Evolutionary conservation across 2,797 vertebrate genomes (phyloP).

Genomic region (Enteromius thamalakanensis): DNA sequence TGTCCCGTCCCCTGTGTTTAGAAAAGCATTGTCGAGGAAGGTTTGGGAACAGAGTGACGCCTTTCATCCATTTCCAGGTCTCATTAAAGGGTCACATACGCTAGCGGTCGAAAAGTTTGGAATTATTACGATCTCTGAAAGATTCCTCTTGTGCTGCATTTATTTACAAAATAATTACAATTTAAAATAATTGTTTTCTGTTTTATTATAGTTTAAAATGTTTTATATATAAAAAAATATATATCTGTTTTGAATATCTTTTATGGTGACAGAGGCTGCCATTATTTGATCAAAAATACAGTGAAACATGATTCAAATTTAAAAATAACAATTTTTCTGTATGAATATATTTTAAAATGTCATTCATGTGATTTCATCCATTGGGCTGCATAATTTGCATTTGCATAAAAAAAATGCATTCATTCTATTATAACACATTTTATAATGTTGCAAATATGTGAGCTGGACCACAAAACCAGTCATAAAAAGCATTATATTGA

Average conservation of each 20-base stretch:
- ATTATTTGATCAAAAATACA: neutral
- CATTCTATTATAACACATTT: too few species aligned
- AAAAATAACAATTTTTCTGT: neutral
- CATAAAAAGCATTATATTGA: too few species aligned
- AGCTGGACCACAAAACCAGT: too few species aligned
- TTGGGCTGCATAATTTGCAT: neutral
- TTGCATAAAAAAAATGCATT: too few species aligned
- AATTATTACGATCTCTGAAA: neutral
- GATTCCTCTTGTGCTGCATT: neutral
- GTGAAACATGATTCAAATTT: neutral
- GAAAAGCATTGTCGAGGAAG: constrained; percentile 35
- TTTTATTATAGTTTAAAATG: neutral
- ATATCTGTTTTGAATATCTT: neutral
- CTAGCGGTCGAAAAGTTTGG: neutral
- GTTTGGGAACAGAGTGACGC: constrained; percentile 38
- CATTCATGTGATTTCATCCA: neutral
- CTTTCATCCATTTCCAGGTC: constrained; percentile 50
- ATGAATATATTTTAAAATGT: neutral
- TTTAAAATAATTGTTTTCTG: neutral
- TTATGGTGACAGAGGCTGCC: neutral
- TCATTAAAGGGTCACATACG: constrained; percentile 27
- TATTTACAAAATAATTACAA: neutral
- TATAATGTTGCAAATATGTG: too few species aligned
- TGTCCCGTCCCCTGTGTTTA: constrained; percentile 38
- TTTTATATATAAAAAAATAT: neutral